Base-by-base conservation (phyloP, 2,797 vertebrate genomes). In the Mus minutoides region DNA sequence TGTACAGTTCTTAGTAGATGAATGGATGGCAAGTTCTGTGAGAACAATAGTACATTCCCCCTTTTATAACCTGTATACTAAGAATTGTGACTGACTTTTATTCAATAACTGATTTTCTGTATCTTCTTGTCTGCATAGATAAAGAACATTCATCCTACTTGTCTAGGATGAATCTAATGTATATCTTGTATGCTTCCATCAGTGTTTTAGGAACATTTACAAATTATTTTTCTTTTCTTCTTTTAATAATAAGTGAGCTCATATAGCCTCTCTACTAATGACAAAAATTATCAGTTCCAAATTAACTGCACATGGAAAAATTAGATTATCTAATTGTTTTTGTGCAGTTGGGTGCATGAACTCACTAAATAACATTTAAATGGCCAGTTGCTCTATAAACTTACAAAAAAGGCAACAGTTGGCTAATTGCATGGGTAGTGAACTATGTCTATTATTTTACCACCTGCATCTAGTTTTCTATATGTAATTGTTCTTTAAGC, bases 231-330 rank as follows among this genome's bases (percentile, higher is more conserved):
- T 97, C 83, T 94, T 78, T 92, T 96, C 82, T 62, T 96, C 76
- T 83, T 52, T 62, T 43, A 62, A 75, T 46, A 95, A 94, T 92
- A 82, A 92, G 89, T 71, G 43, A 86, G 75, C 75, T 96, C 84
- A 83, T 40, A 67, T 29, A 90, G 60, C 12, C 60, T 83, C 94
- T 92, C 49, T 94, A 87, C 93, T 94, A 94, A 94, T 95, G 79
- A 91, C 60, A 89, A 46, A 93, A 93, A 91, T 88, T 90, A 46
- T 94, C 89, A 89, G 43, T 79, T 95, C 84, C 79, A 92, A 95
- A 92, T 96, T 91, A 96, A 96, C 22, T 84, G 31, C 90, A 80
- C 96, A 84, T 97, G 71, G 56, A 95, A 95, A 95, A 97, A 96
- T 79, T 79, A 92, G 46, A 93, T 92, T 49, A 40, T 94, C 29